These are phyloP conservation scores for Oopsacas minuta DNA, from an alignment of 37 sponge, comb jelly and placozoan genomes.

Conservation along the genomic window DNA sequence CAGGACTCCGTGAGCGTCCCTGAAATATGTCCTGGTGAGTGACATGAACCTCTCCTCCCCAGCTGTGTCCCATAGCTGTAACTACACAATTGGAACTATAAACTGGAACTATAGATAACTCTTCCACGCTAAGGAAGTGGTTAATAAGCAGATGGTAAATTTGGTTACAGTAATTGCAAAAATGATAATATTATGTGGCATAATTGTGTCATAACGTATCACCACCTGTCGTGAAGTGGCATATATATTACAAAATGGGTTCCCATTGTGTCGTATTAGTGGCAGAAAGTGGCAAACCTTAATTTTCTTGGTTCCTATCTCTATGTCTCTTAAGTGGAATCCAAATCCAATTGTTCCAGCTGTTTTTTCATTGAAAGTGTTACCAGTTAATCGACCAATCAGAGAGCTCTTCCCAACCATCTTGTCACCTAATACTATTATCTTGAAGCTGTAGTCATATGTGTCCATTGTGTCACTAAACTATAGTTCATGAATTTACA, in stretches of 20 bases:
- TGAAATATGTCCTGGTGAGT: neutral
- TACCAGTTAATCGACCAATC: neutral
- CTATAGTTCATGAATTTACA: neutral
- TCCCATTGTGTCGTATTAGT: too few species aligned
- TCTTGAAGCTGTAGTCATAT: constrained; percentile 9
- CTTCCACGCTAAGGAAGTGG: too few species aligned
- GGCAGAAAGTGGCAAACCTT: too few species aligned
- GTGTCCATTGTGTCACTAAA: neutral
- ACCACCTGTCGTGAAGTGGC: too few species aligned
- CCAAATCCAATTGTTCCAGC: neutral
- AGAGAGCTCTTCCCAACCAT: constrained; percentile 9
- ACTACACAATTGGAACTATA: neutral
- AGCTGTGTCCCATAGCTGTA: constrained; percentile 7
- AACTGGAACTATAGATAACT: too few species aligned
- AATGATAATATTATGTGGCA: too few species aligned
- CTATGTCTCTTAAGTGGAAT: neutral
- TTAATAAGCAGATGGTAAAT: too few species aligned
- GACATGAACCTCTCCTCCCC: neutral
- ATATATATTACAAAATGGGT: too few species aligned
- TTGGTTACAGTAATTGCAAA: too few species aligned
- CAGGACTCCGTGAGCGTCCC: constrained; percentile 7
- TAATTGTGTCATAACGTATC: too few species aligned
- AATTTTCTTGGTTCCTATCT: neutral
- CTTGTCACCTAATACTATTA: constrained; percentile 8
- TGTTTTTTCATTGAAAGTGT: neutral